phyloP scores from a whole-genome alignment of 1,140 invertebrate genomes.

The Brachionus asplanchnoidis region DNA sequence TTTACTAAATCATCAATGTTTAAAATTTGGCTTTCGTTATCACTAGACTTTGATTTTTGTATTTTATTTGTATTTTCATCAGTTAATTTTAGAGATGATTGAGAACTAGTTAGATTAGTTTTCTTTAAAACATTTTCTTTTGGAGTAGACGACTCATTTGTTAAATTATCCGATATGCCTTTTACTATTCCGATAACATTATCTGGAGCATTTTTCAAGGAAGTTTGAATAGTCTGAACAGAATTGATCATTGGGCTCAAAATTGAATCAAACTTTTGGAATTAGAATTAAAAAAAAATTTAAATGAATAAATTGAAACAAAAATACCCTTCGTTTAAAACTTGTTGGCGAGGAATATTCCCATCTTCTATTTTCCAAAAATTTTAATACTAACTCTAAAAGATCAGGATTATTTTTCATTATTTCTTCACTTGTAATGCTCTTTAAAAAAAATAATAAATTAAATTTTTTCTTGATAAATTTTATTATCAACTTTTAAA shows the following conservation, averaged over 20 bases:
- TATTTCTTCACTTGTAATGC: slow-evolving; percentile 63
- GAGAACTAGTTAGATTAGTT: neutral
- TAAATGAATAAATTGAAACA: slow-evolving; percentile 45
- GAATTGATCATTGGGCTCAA: slow-evolving; percentile 76
- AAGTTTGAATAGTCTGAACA: slow-evolving; percentile 69
- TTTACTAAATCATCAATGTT: neutral
- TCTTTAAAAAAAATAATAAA: slow-evolving; percentile 58
- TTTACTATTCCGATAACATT: slow-evolving; percentile 61
- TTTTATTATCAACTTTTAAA: neutral
- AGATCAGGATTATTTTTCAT: slow-evolving; percentile 66
- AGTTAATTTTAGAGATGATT: neutral
- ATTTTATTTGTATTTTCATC: neutral
- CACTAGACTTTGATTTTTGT: neutral
- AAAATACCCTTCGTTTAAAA: slow-evolving; percentile 53
- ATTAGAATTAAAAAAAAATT: neutral
- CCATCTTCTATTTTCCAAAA: slow-evolving; percentile 75
- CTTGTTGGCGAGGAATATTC: slow-evolving; percentile 59
- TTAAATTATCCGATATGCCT: slow-evolving; percentile 32
- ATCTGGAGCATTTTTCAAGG: slow-evolving; percentile 74
- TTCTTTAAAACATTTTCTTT: neutral
- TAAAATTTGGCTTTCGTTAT: neutral
- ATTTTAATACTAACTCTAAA: slow-evolving; percentile 66
- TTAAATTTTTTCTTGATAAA: neutral
- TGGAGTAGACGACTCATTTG: neutral
- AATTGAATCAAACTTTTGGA: slow-evolving; percentile 51